Evolutionary conservation across 1,140 invertebrate genomes (phyloP), one percentile per base, ranked within the genome.

Genomic region (Rhyacophila brunnea): DNA sequence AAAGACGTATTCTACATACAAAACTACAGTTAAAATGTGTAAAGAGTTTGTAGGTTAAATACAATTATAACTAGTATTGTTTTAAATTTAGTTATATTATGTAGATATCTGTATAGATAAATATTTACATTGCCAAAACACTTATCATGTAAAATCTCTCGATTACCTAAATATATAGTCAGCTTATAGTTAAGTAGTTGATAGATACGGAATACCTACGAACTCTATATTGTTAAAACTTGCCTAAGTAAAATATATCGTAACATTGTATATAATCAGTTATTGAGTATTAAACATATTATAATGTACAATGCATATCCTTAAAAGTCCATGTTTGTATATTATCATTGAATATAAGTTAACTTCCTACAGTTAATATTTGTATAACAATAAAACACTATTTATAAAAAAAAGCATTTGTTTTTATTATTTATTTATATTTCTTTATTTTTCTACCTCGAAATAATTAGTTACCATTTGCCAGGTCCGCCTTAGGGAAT

Each of bases 261-360:
- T 28, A 40, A 40, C 4, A n/a, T n/a, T 40, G 38, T 40, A 40
- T 40, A 40, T 40, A 40, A 40, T 40, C 38, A 40, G 38, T 40
- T 40, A 40, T n/a, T 40, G 38, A 40, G 11, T 13, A 40, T 40
- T 13, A 40, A 4, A n/a, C 2, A 40, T 15, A 40, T n/a, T 40
- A 28, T 40, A 40, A 3, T 40, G 38, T 40, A 40, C 11, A n/a
- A 13, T 40, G 38, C 38, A 40, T 40, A 40, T 40, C 38, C 38
- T 15, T 13, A 40, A 15, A n/a, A 15, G 38, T 40, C 38, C 23
- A 28, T 40, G 38, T 40, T 40, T 40, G 38, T 40, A 40, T 4
- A 40, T 40, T 40, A 40, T 40, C 15, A 40, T 40, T 40, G 11
- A 15, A 40, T 13, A n/a, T 15, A 15, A 40, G 38, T 13, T 15